Evolutionary conservation across 2,888 invertebrate genomes (phyloP).

Genomic region (Mythimna lalbum): DNA sequence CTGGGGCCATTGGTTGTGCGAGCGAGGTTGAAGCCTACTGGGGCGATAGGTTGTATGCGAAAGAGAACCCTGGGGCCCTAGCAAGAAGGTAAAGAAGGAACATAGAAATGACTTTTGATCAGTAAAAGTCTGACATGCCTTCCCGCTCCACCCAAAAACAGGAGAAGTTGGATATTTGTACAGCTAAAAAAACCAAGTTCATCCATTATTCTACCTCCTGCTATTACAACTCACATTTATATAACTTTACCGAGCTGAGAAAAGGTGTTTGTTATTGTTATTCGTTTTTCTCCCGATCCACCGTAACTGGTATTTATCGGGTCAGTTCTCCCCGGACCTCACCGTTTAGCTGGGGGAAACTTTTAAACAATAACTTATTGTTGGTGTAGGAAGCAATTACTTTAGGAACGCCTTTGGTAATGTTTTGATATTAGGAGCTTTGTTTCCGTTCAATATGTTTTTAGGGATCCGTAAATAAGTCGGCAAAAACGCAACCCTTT

Average conservation of each 20-base stretch:
- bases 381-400: slow-evolving; percentile 6
- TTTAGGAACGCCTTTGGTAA: background rate
- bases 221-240: slow-evolving; percentile 42
- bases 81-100: no score
- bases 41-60: no score
- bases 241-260: slow-evolving; percentile 39
- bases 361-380: slow-evolving; percentile 56
- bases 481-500: no score
- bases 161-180: no score
- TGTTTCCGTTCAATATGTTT: background rate
- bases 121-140: no score
- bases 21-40: no score
- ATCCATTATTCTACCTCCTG: slow-evolving; percentile 19
- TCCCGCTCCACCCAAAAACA: no score
- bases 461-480: no score
- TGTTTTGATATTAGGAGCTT: slow-evolving; percentile 5
- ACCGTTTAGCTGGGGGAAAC: slow-evolving; percentile 33
- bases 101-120: no score
- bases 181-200: background rate
- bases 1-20: no score
- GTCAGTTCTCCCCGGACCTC: slow-evolving; percentile 26
- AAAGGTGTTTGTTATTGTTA: slow-evolving; percentile 55
- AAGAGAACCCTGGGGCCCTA: no score
- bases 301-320: slow-evolving; percentile 57
- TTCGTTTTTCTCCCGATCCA: slow-evolving; percentile 48